Evolutionary conservation across 53 echinoderm and acorn worm genomes (phyloP).

Genomic region (Hippasteria phrygiana): DNA sequence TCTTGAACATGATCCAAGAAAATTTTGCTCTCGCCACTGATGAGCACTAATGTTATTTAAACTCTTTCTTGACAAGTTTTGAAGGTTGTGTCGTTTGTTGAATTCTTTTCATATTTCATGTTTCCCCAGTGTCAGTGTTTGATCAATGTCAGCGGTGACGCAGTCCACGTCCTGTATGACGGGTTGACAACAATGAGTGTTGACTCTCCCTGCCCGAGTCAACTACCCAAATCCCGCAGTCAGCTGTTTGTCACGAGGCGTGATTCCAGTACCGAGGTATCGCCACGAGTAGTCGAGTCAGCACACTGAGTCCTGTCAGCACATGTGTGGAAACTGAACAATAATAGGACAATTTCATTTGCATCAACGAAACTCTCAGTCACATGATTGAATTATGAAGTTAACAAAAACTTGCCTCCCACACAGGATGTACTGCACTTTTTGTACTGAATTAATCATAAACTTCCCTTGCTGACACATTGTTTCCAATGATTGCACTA

Average conservation of each 20-base stretch:
- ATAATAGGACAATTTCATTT: too few species aligned
- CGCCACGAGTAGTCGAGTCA: slow-evolving; percentile 26
- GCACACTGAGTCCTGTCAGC: not conserved
- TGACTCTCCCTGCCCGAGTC: slow-evolving; percentile 54
- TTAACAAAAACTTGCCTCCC: too few species aligned
- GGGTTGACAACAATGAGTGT: not conserved
- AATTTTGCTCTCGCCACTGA: too few species aligned
- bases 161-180: slow-evolving; percentile 88
- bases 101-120: not conserved
- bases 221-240: slow-evolving; percentile 13
- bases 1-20: too few species aligned
- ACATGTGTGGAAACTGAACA: too few species aligned
- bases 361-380: too few species aligned
- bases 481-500: too few species aligned
- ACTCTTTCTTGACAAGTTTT: not conserved
- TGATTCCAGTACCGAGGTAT: slow-evolving; percentile 34
- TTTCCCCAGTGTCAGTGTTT: slow-evolving; percentile 92
- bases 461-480: too few species aligned
- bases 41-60: too few species aligned
- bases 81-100: not conserved
- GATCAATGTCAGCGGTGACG: slow-evolving; percentile 95
- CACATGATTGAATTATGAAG: too few species aligned
- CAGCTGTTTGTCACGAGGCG: slow-evolving; percentile 7
- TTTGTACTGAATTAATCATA: too few species aligned
- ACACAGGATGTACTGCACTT: too few species aligned